Base-by-base conservation (phyloP, 2,797 vertebrate species). In the Diplodus sargus region DNA sequence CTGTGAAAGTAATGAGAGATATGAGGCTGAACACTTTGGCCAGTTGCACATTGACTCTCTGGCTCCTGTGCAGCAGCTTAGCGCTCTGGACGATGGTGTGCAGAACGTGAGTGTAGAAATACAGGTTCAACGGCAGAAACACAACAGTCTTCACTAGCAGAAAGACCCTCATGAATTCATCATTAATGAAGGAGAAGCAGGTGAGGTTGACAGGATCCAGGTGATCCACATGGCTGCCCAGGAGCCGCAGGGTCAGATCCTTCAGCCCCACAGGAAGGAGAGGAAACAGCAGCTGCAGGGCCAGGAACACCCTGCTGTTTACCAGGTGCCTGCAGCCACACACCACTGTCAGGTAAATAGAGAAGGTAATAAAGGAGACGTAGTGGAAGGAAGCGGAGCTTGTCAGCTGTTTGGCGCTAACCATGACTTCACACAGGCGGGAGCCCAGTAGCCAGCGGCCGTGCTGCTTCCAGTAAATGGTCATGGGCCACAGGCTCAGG, bases 341-440 rank as follows among this genome's bases (percentile, higher is more conserved):
- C 30, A 90, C 90, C 86, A 91, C 90, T 51, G 85, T 90, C 81
- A 90, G 90, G 79, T 92, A 92, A 73, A 94, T 76, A 53, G 90
- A 93, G 83, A 93, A 91, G 30, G 86, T 92, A 66, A 94, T 93
- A 83, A 93, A 94, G 70, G 86, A 91, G 64, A 89, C 75, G 39
- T 92, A 93, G 79, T 92, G 89, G 81, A 93, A 94, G 43, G 90
- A 94, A 39, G 90, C 81, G 0, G 84, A 90, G 70, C 89, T 89
- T 7, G 82, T 90, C 75, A 93, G 85, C 63, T 90, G 86, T 64
- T 91, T 94, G 79, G 87, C 52, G n/a, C 83, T 87, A 84, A 92
- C 91, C 90, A 92, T 94, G 60, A 93, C 30, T 43, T 93, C 92
- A n/a, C 93, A 95, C 56, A 90, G 9, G 9, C n/a, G 71, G 22